A percentile compares a stretch with the other conserved stretches of the same genome.
Evolutionary conservation across 2,888 invertebrate genomes (phyloP).

Genomic region (Phrixothrix hirtus): DNA sequence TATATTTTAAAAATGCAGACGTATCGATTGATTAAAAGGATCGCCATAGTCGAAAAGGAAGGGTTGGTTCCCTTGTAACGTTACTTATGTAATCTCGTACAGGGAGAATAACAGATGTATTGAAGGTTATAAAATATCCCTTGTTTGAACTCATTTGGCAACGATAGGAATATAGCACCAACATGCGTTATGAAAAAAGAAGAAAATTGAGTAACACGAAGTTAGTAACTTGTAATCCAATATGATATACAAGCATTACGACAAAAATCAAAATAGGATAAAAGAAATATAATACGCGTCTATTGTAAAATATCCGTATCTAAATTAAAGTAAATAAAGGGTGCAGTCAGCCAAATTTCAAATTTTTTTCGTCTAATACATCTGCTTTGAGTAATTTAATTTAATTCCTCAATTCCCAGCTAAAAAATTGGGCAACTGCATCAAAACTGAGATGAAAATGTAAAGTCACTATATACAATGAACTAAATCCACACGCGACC

Average conservation of each 20-base stretch:
- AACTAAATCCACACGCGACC: slow-evolving; percentile 53
- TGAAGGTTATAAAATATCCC: slow-evolving; percentile 40
- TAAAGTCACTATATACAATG: slow-evolving; percentile 56
- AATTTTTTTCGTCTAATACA: not conserved
- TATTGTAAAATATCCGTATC: slow-evolving; percentile 34
- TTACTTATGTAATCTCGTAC: slow-evolving; percentile 48
- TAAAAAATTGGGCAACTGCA: slow-evolving; percentile 32
- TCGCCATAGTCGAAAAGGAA: slow-evolving; percentile 29
- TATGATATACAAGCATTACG: slow-evolving; percentile 42
- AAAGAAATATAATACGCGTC: slow-evolving; percentile 42
- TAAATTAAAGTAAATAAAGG: slow-evolving; percentile 32
- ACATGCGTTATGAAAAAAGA: slow-evolving; percentile 11
- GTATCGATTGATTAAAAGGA: slow-evolving; percentile 20
- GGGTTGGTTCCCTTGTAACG: slow-evolving; percentile 45
- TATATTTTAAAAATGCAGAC: not conserved
- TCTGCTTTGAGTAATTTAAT: not conserved
- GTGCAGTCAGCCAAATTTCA: slow-evolving; percentile 5
- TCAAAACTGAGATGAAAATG: slow-evolving; percentile 49
- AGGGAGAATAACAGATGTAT: slow-evolving; percentile 51
- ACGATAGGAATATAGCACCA: slow-evolving; percentile 28
- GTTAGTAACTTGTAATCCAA: slow-evolving; percentile 39
- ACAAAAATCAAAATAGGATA: slow-evolving; percentile 45
- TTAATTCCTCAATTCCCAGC: slow-evolving; percentile 12
- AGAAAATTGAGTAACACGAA: slow-evolving; percentile 14
- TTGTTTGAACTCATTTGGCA: slow-evolving; percentile 29